Evolutionary conservation across 2,797 vertebrate genomes (phyloP).

Genomic region (Lagorchestes hirsutus): DNA sequence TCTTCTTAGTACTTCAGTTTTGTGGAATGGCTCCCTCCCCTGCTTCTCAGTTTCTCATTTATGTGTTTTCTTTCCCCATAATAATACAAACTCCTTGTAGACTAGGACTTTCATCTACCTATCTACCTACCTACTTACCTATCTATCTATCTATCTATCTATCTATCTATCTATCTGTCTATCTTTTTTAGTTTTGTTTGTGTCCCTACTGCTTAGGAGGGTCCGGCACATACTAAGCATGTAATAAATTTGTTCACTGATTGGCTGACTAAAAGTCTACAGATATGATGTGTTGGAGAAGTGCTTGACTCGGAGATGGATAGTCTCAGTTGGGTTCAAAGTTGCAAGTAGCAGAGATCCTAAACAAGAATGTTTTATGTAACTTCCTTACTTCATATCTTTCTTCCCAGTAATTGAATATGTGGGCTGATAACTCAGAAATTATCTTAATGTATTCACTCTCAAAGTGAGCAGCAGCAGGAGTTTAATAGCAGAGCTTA

Average conservation of each 20-base stretch:
- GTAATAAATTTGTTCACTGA: not conserved
- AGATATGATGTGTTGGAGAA: accelerated
- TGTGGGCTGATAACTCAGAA: accelerated
- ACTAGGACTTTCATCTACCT: not conserved
- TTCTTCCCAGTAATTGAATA: no score
- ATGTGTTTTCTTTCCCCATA: not conserved
- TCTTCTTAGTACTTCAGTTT: not conserved
- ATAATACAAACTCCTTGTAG: not conserved
- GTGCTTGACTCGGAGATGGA: accelerated
- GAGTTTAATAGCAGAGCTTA: no score
- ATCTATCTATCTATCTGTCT: no score
- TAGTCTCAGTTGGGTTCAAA: accelerated
- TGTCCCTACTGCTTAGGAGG: no score
- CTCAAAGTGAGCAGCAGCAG: not conserved
- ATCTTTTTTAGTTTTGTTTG: no score
- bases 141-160: no score
- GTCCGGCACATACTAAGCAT: not conserved
- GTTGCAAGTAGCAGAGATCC: accelerated
- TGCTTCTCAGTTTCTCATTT: not conserved
- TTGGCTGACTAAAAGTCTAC: not conserved
- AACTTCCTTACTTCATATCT: no score
- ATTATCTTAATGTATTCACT: accelerated
- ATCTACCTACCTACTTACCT: not conserved
- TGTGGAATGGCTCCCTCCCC: not conserved
- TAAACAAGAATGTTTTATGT: not conserved